Evolutionary conservation across 2,113 vertebrate species (phyloP), one percentile per base, ranked within the genome.

Genomic region (Burhinus bistriatus): DNA sequence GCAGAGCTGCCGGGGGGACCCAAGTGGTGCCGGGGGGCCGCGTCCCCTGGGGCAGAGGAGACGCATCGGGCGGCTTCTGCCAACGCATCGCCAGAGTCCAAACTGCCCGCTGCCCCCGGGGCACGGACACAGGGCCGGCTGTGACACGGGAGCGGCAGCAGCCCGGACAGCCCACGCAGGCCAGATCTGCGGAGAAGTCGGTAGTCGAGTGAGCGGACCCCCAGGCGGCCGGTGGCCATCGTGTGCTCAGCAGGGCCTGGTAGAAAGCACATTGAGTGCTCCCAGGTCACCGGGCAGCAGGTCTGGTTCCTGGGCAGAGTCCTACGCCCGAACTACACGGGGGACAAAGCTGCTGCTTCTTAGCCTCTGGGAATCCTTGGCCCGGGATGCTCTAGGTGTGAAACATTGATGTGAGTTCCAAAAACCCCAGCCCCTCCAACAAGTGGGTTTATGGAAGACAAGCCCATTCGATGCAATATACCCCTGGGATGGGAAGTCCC

Each of bases 391-490:
- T 40, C 20, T 1, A 26, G 52, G n/a, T 20, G 18, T 23, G 71
- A 64, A 76, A 18, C 2, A 34, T 11, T 54, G 51, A 6, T 23
- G 2, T 0, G 13, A 5, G 4, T 32, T 66, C 26, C 36, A 29
- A 64, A 36, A 8, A 16, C 9, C 10, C 47, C 25, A 0, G 25
- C 12, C 3, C 7, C 5, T 14, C 22, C 15, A 19, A 16, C 7
- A 9, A 29, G 36, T 4, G 1, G 1, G 22, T 32, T n/a, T 29
- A 9, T 34, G 36, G 34, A 62, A 54, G 40, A 17, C 11, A 7
- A 29, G 5, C 1, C 6, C 4, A 0, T 38, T 38, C 22, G 2
- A 0, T 29, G 40, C n/a, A 11, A 8, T 25, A 3, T 5, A 21
- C 15, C 23, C 21, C 34, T 2, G 42, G 15, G 30, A 38, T 10